phyloP scores from a whole-genome alignment of 2,888 invertebrate genomes.

The Sericinus montela region DNA sequence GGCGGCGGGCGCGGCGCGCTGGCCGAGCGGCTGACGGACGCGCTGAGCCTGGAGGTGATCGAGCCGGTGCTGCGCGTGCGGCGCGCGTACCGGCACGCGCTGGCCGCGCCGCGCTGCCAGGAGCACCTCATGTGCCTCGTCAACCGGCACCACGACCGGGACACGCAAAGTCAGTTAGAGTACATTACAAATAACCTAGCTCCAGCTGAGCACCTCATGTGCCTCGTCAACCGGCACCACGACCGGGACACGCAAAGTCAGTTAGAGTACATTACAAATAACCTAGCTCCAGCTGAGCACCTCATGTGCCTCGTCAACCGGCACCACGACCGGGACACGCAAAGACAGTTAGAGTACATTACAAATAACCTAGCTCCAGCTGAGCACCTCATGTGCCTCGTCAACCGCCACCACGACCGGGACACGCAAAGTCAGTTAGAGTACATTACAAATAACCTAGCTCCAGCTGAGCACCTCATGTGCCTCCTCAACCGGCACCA shows the following conservation, averaged over 20 bases:
- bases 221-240: slow-evolving; percentile 85
- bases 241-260: slow-evolving; percentile 69
- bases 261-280: too few relatives aligned
- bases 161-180: slow-evolving; percentile 51
- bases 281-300: too few relatives aligned
- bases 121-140: slow-evolving; percentile 88
- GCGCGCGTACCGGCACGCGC: slow-evolving; percentile 87
- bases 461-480: slow-evolving; percentile 88
- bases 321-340: slow-evolving; percentile 75
- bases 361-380: too few relatives aligned
- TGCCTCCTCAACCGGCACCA: slow-evolving; percentile 86
- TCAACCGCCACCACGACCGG: slow-evolving; percentile 83
- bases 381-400: slow-evolving; percentile 88
- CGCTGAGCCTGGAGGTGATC: slow-evolving; percentile 89
- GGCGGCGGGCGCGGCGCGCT: slow-evolving; percentile 84
- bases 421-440: slow-evolving; percentile 55
- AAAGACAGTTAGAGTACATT: slow-evolving; percentile 43
- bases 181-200: too few relatives aligned
- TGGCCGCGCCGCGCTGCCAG: slow-evolving; percentile 85
- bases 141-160: slow-evolving; percentile 82
- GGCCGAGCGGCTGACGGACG: slow-evolving; percentile 87
- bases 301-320: slow-evolving; percentile 89
- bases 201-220: slow-evolving; percentile 89
- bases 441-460: too few relatives aligned
- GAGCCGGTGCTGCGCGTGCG: slow-evolving; percentile 90